Base-by-base conservation (phyloP, 2,888 invertebrate species). In the Microlaimidae sp. region DNA sequence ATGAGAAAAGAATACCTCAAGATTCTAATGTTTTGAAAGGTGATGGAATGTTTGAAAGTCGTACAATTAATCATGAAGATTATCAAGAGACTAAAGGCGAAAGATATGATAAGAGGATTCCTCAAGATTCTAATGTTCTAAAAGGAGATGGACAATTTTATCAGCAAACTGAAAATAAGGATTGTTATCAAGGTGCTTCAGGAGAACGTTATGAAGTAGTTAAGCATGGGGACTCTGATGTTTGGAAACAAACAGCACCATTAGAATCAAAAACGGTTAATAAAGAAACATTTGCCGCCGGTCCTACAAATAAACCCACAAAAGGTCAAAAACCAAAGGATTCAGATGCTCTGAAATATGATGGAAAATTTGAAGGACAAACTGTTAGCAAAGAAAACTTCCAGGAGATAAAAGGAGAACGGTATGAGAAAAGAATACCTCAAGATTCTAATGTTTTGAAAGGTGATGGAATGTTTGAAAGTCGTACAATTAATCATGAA, bases 191-290 rank as follows among this genome's bases (percentile, higher is more conserved):
- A n/a, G 43, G 23, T 7, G 23, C 7, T 19, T 24, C n/a, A 43
- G 43, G 43, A n/a, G 43, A 43, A 10, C 43, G 43, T n/a, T 38
- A 38, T 38, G 38, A 38, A 38, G n/a, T 38, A 13, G n/a, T n/a
- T 38, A 10, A n/a, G 13, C 10, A n/a, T 13, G 38, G 38, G n/a
- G 38, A 38, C 13, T 38, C 38, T 38, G 38, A 38, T n/a, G n/a
- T 38, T n/a, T 38, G 38, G 38, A 38, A 38, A n/a, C 38, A 38
- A 10, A n/a, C 10, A 13, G 38, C 13, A 13, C 38, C 38, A 13
- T 38, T 38, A 10, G 38, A 38, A 38, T 10, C 10, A n/a, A 38
- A 13, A 10, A 38, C 38, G 13, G 13, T 38, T 10, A 38, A 38
- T 38, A 10, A 38, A 38, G 38, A 10, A 38, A n/a, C 10, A 38